Base-by-base conservation (phyloP, 1,140 invertebrate species). In the Trachymyrmex septentrionalis region DNA sequence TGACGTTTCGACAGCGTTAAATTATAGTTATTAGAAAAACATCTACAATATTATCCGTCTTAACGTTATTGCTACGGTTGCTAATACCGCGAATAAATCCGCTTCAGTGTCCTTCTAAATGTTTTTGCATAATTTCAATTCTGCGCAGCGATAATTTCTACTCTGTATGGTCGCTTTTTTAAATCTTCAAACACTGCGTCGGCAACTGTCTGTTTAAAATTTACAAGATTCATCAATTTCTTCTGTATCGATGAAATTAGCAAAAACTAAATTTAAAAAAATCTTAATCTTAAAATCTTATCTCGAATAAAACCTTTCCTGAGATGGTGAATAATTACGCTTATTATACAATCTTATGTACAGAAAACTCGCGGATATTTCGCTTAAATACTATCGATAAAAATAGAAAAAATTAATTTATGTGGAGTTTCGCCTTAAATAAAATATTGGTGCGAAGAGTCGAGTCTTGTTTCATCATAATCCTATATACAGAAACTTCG, bases 11-110 rank as follows among this genome's bases (percentile, higher is more conserved):
- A 64, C 64, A 61, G 34, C 38, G 73, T 3, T 76, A 44, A 76
- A 78, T 61, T 27, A 64, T 30, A 16, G 21, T 78, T 30, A 50
- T 64, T 48, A 48, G 30, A 80, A 78, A 30, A 67, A 38, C 9
- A 14, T 50, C 24, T 66, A n/a, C n/a, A n/a, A n/a, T n/a, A 64
- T 69, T 80, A 67, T 55, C 30, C 14, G 44, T 9, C 7, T 53
- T 34, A 53, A 50, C 44, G 44, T 67, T 67, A 34, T 19, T 78
- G 44, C 38, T n/a, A 27, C 34, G 34, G 5, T 50, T n/a, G 59
- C 24, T 34, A 38, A 34, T 44, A 21, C 34, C 24, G 2, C 19
- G 1, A 24, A 24, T 24, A 71, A 50, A 76, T 3, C 16, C 34
- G 44, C 16, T 48, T 30, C 19, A 34, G 30, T 73, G 10, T 76